Conservation (phyloP, 2,113 vertebrate genomes). For the Struthidea cinerea region DNA sequence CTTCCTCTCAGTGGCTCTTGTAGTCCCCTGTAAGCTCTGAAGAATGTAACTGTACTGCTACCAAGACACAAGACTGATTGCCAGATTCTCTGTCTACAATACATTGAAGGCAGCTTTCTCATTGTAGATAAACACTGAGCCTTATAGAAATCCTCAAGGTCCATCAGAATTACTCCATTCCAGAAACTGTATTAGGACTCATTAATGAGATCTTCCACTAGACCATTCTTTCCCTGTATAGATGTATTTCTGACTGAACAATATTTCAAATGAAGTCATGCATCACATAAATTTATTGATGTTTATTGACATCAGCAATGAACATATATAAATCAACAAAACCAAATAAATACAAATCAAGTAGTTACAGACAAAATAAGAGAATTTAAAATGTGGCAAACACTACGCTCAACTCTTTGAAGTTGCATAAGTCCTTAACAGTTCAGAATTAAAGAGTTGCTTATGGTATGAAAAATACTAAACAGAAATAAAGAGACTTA, state of each 20-base stretch:
- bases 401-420: background rate
- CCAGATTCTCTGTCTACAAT: background rate
- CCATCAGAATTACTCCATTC: background rate
- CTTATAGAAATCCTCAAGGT: background rate
- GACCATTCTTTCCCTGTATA: background rate
- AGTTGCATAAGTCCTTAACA: background rate
- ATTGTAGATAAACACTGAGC: background rate
- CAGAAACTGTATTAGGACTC: background rate
- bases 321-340: background rate
- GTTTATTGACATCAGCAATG: background rate
- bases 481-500: background rate
- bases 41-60: background rate
- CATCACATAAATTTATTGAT: background rate
- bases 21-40: background rate
- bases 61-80: background rate
- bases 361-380: background rate
- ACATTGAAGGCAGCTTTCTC: background rate
- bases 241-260: background rate
- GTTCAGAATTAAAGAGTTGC: background rate
- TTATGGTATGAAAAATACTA: background rate
- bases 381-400: background rate
- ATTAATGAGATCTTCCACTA: background rate
- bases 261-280: background rate
- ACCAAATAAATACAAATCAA: background rate
- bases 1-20: background rate